Evolutionary conservation across 1,140 invertebrate genomes (phyloP).

Genomic region (Diuraphis noxia): DNA sequence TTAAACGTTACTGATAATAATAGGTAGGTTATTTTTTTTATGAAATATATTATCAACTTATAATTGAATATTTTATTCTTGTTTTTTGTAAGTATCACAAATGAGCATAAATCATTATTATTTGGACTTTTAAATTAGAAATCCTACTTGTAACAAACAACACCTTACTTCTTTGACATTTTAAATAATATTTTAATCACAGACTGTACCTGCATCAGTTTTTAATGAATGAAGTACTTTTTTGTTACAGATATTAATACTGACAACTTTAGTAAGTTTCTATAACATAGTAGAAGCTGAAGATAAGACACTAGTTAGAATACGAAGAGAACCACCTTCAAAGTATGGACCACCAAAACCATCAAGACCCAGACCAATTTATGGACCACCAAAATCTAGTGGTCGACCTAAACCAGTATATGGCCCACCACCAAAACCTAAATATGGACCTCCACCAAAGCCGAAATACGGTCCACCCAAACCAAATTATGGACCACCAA

Average conservation of each 20-base stretch:
- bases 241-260: conserved; percentile 31
- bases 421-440: conserved; percentile 56
- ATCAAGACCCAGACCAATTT: conserved; percentile 45
- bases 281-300: conserved; percentile 26
- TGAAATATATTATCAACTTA: background rate
- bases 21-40: background rate
- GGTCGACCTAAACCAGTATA: conserved; percentile 58
- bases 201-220: background rate
- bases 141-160: background rate
- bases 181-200: background rate
- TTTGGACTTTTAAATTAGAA: background rate
- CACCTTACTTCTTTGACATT: background rate
- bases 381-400: conserved; percentile 56
- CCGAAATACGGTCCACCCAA: conserved; percentile 59
- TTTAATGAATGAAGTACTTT: background rate
- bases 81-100: background rate
- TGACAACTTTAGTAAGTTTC: conserved; percentile 18
- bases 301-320: conserved; percentile 9
- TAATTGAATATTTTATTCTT: background rate
- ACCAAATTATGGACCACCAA: conserved; percentile 60
- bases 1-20: background rate
- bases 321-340: conserved; percentile 51
- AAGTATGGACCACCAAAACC: conserved; percentile 57
- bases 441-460: conserved; percentile 59
- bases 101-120: background rate